Evolutionary conservation across 2,797 vertebrate genomes (phyloP), one percentile per base, ranked within the genome.

Genomic region (Cuculus canorus): DNA sequence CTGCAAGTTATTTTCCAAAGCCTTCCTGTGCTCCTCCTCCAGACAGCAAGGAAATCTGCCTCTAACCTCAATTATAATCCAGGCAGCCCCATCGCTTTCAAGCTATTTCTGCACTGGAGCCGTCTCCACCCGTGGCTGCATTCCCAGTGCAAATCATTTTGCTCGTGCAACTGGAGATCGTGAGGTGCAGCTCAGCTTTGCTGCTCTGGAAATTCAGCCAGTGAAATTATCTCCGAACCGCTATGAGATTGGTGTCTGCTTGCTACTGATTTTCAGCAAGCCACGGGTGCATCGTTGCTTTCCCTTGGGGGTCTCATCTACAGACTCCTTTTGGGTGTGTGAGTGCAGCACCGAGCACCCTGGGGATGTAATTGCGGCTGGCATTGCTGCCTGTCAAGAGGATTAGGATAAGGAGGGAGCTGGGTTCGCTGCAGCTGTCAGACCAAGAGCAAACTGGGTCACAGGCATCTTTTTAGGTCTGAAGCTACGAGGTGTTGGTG

Each of bases 371-470:
- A 10, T 1, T 27, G 52, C 0, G 3, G 39, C 56, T 33, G 81
- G 90, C 82, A 47, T 27, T 17, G 78, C 59, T 82, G 83, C 33
- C 54, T 4, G 1, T 7, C 57, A 48, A 48, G 65, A 47, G 88
- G 93, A 96, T 95, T 73, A 94, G 87, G 85, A 22, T 91, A 19
- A 93, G 64, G 33, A 70, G 76, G 1, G 72, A 95, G 91, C 88
- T 85, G 73, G 11, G 43, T 2, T 6, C 32, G 6, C 63, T 69
- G 83, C 86, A 54, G 78, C 90, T 87, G 60, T 33, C 90, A 85
- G 83, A 43, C 23, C 50, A 2, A 21, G 35, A 91, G 77, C 63
- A 88, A 96, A 95, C 65, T 92, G 89, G 95, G 93, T 93, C 96
- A 96, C 6, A 0, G 39, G 75, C 56, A 23, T 28, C 19, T 66